Evolutionary conservation across 2,797 vertebrate genomes (phyloP), one percentile per base, ranked within the genome.

Genomic region (Typhlichthys subterraneus): DNA sequence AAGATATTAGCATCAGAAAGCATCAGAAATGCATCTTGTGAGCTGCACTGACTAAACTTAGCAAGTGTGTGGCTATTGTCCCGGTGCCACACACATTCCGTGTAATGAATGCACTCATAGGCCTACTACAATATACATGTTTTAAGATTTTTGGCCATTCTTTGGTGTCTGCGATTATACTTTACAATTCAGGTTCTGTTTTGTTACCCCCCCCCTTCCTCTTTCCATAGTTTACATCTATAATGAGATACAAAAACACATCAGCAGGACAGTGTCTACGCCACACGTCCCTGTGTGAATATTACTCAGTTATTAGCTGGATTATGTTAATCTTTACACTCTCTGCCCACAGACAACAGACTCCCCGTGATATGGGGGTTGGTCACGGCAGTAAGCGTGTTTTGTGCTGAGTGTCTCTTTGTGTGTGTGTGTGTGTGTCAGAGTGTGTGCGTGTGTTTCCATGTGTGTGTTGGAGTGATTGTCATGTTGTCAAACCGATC

Each of bases 271-370:
- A 85, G 89, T 91, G 91, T 91, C 89, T 87, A 79, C 67, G 90
- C 90, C 90, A 91, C 89, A 86, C 85, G 92, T 90, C 91, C 87
- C 91, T 89, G 87, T 91, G 91, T 89, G 91, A 93, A 93, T 92
- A 93, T 93, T 91, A 89, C 89, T 93, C 88, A 86, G 89, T 91
- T 91, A 92, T 93, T 92, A 92, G 91, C 91, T 90, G 91, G 90
- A 92, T 93, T 93, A 93, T 93, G 92, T 91, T 93, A 93, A 93
- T 93, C 92, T 91, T 91, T 90, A 91, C 91, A 91, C 91, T 88
- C 88, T 76, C 82, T 87, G 88, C 89, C 86, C 91, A 82, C 90
- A 91, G 88, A 90, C 90, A 91, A 90, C 89, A 90, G 87, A 89
- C 87, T 87, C 84, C 73, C 81, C 82, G 69, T 79, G 85, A 89